These are phyloP conservation scores for Fissipunctia ypsillon DNA, from an alignment of 2,888 invertebrate species.

Conservation along the genomic window DNA sequence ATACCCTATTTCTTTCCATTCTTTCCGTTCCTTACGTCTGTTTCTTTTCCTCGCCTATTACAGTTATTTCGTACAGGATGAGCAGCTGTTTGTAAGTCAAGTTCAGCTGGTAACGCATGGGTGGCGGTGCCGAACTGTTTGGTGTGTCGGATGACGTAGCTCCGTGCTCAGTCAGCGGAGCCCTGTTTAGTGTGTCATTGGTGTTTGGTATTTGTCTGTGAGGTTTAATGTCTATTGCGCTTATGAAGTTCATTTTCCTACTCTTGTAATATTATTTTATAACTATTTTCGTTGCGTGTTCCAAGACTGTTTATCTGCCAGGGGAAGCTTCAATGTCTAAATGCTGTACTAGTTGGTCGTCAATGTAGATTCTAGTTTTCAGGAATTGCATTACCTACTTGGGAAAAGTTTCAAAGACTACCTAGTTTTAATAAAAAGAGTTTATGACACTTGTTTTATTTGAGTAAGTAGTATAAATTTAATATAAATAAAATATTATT, in stretches of 20 bases:
- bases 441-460: neutral
- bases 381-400: neutral
- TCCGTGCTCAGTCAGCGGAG: constrained; percentile 36
- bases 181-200: constrained; percentile 32
- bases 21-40: neutral
- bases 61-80: constrained; percentile 51
- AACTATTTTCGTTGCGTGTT: neutral
- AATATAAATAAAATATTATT: no score
- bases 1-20: neutral
- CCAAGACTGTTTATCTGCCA: no score
- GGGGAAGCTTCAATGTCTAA: neutral
- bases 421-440: neutral
- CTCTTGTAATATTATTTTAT: neutral
- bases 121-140: constrained; percentile 56
- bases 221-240: neutral
- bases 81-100: constrained; percentile 55
- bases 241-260: neutral
- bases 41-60: constrained; percentile 26
- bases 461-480: no score
- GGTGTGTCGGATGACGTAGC: constrained; percentile 48
- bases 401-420: neutral
- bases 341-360: neutral
- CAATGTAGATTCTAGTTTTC: neutral
- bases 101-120: constrained; percentile 59
- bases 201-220: constrained; percentile 2